Conservation (phyloP, 37 sponge, comb jelly and placozoan genomes). For the Agelas oroides region DNA sequence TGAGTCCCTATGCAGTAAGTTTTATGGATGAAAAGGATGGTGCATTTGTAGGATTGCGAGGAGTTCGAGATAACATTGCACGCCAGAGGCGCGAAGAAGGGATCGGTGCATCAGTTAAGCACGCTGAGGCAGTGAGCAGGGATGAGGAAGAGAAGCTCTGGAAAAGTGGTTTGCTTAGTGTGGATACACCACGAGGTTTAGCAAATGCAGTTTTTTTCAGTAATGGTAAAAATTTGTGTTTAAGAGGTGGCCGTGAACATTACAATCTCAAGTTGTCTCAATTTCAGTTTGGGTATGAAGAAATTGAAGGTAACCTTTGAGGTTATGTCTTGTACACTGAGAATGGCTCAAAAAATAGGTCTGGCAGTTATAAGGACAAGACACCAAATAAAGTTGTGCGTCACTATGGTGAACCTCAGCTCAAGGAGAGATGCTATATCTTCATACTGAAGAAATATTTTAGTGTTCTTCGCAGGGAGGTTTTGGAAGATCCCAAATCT, state of each 20-base stretch:
- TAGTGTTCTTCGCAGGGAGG: not conserved
- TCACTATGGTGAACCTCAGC: constrained; percentile 8
- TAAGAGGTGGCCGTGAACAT: too few species aligned
- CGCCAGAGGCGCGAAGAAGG: constrained; percentile 17
- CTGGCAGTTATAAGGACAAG: too few species aligned
- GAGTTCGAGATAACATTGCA: constrained; percentile 15
- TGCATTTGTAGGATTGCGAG: constrained; percentile 3
- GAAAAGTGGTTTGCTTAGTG: too few species aligned
- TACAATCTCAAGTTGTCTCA: too few species aligned
- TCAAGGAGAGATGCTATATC: constrained; percentile 21
- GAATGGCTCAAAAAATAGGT: constrained; percentile 23
- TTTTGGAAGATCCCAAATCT: not conserved
- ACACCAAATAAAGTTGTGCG: constrained; percentile 10
- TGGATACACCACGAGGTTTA: too few species aligned
- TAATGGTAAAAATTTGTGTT: too few species aligned
- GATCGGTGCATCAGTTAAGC: constrained; percentile 18
- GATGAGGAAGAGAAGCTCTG: too few species aligned
- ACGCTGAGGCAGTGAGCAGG: constrained; percentile 12
- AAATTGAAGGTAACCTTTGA: too few species aligned
- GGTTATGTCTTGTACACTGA: constrained; percentile 21
- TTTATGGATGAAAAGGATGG: constrained; percentile 29
- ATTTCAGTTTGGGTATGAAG: not conserved
- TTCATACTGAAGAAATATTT: constrained; percentile 9
- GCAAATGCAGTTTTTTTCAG: too few species aligned
- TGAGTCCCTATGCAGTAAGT: not conserved